Evolutionary conservation across 2,888 invertebrate genomes (phyloP), one percentile per base, ranked within the genome.

Genomic region (Drosophila melanosoma): DNA sequence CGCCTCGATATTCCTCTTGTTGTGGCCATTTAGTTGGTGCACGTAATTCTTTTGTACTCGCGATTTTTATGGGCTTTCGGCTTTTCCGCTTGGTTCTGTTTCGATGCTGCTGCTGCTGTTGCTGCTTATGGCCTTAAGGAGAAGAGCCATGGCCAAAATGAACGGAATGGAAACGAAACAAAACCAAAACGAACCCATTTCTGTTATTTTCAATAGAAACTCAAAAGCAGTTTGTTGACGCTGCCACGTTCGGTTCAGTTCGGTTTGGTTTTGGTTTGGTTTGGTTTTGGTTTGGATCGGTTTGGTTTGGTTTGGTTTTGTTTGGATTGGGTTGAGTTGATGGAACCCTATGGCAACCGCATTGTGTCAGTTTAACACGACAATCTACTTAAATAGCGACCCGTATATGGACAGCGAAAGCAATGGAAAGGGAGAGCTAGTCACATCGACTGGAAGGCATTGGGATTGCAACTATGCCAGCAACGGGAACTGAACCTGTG

Each of bases 41-140:
- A 83, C 84, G 87, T 87, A 77, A 70, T 70, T 76, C 65, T 62
- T 73, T 74, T 69, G 52, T 64, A 70, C 69, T 64, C 56, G 63
- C 78, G 69, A 61, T 81, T 86, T 86, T 85, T 85, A 90, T 90
- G 87, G 90, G 68, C 86, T 86, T 86, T 89, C 73, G 79, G 79
- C 79, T 86, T 81, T 90, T 84, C 83, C 86, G 81, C 86, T 82
- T 76, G 76, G 69, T 85, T 89, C 90, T 89, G 87, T 89, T 84
- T 84, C 82, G 70, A 83, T 81, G 65, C 60, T 65, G 29, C 51
- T 64, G 63, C 17, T 26, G 54, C n/a, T 4, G 29, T 17, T 32
- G 32, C 48, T 53, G 68, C 58, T 76, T 87, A 78, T 89, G 87
- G 84, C 71, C 67, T 75, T 73, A 61, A 68, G 61, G 71, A 48